Evolutionary conservation across 2,888 invertebrate genomes (phyloP), one percentile per base, ranked within the genome.

Genomic region (Tenthredo mesomela): DNA sequence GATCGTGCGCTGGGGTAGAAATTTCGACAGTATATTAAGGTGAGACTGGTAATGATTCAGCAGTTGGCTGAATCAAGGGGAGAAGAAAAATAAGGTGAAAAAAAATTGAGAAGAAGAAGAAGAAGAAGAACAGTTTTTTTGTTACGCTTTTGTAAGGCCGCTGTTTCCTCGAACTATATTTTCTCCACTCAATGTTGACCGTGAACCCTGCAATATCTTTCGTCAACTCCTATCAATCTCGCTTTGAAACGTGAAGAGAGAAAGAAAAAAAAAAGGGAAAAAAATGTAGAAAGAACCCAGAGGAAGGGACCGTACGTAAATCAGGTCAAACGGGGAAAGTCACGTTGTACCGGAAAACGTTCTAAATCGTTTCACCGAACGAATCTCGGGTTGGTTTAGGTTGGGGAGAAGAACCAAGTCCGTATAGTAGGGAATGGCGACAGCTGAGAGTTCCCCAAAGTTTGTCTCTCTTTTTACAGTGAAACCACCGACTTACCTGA

Each of bases 401-500:
- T 67, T 10, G n/a, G 43, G 43, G 10, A 25, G n/a, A 73, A 33
- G 25, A 43, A 25, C 71, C 71, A 43, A n/a, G 40, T 73, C 9
- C 37, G 25, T 21, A n/a, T 33, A n/a, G 61, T 61, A 21, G 61
- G 21, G 25, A 33, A 61, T 37, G n/a, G 71, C 71, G n/a, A 73
- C 43, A 43, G 43, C 43, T 43, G 21, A 21, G 21, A 37, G 37
- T 61, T 61, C 37, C 37, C 10, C n/a, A 61, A 80, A 37, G 58
- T 50, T 80, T 61, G 61, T 80, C 40, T 80, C 12, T 37, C 47
- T 84, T 80, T 54, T 54, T 84, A 71, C 70, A 18, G 15, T n/a
- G 54, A 65, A 73, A 70, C 37, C n/a, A 33, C 54, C 70, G 84
- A 85, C 90, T 89, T 91, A 96, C 97, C 95, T 97, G 96, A 88